Evolutionary conservation across 2,113 vertebrate species (phyloP), one percentile per base, ranked within the genome.

Genomic region (Bubalus kerabau): DNA sequence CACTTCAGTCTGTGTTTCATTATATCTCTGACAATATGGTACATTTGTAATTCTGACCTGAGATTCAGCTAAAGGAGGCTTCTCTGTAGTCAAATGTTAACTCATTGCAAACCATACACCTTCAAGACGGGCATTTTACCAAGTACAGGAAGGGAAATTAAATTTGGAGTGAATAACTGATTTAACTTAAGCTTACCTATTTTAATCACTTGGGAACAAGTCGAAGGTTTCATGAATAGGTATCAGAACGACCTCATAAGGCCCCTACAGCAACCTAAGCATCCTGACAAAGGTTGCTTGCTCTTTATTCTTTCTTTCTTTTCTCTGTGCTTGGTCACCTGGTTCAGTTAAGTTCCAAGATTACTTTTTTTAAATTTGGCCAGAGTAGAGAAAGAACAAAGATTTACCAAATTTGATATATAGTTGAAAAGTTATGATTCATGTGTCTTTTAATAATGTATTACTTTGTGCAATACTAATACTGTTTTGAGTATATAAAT

Each of bases 1-100:
- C 83, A 56, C 59, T 93, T 76, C 7, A 84, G 60, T n/a, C 60
- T 88, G 46, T 81, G 36, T 97, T 90, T 87, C 62, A 46, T 95
- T 81, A 11, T 67, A 24, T 64, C 78, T 98, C 36, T 93, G 97
- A 97, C 97, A 93, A 95, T 97, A 81, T 67, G 91, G 83, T 93
- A 76, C 40, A 56, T 94, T 96, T 95, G 78, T 96, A 85, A 94
- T 93, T 96, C 83, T 94, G 85, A 94, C 91, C 92, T 89, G 67
- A 95, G 95, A 95, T 80, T 96, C 91, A 52, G 57, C 16, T 56
- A 32, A 76, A 64, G 80, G 52, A 95, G 76, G 54, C 36, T 82
- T 92, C 80, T 86, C 32, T 23, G 28, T 52, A 14, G 92, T 67
- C 80, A 30, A 9, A 15, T 40, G 3, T 91, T 93, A 98, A 97